Evolutionary conservation across 2,113 vertebrate genomes (phyloP), one percentile per base, ranked within the genome.

Genomic region (Nothoprocta pentlandii): DNA sequence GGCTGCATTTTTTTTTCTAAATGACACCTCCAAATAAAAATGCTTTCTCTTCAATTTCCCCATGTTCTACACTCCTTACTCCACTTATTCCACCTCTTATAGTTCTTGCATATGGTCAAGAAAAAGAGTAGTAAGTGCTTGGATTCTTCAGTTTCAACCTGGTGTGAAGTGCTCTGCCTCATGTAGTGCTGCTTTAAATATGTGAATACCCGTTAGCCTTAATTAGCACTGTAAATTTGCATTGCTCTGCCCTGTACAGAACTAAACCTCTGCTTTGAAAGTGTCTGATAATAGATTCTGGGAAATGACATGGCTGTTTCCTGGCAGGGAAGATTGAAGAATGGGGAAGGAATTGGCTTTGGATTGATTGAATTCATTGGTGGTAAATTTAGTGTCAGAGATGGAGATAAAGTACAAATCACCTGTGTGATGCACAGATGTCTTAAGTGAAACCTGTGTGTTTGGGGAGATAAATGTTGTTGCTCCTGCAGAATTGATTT

Each of bases 351-450:
- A 76, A 28, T 8, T 10, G 46, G 25, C 58, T 71, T 17, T 30
- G 16, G 44, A 53, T 12, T 3, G 16, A 19, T 53, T 34, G 7
- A 68, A 68, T 75, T 16, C 8, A 49, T 20, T 0, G 2, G 7
- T 39, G 39, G 8, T 20, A 1, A 44, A 42, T 34, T 58, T 9
- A 14, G 41, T 25, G 34, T 8, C 32, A 75, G 22, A 47, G 26
- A 7, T 41, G 36, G 22, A 14, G 51, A 7, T 12, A 23, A 51
- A 91, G 41, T 10, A 28, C 26, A 66, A n/a, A 78, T 41, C 46
- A 26, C 2, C 2, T 0, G 0, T 12, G 51, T 32, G 68, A 20
- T 3, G 4, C 0, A 5, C 28, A 64, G 34, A 14, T 56, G 39
- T 19, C 63, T 61, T n/a, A 56, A 17, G 34, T 6, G 62, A 62